Percentiles rank a stretch among this genome's conserved stretches.
Conservation (phyloP, 2,797 vertebrate species). For the Anabacerthia variegaticeps region DNA sequence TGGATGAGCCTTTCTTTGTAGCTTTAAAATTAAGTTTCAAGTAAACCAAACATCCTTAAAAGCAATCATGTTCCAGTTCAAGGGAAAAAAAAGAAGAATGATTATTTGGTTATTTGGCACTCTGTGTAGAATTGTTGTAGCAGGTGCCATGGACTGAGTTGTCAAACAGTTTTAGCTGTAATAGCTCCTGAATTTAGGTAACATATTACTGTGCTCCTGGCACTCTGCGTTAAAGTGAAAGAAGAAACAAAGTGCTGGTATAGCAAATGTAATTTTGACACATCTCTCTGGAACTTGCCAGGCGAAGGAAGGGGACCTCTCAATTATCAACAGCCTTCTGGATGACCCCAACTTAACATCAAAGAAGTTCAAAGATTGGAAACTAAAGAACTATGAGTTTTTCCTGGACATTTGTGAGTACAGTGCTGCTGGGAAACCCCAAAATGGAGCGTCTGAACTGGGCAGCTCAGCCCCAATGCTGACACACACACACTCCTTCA, state of each 20-base stretch:
- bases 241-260: neutral
- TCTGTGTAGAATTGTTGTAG: neutral
- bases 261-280: neutral
- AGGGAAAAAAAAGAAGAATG: neutral
- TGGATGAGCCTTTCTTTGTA: neutral
- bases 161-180: neutral
- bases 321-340: conserved; percentile 83
- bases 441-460: conserved; percentile 84
- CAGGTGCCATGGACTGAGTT: neutral
- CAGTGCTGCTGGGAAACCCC: conserved; percentile 77
- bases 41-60: neutral
- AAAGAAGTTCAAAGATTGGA: conserved; percentile 90
- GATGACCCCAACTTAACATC: conserved; percentile 85
- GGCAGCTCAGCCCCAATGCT: conserved; percentile 81
- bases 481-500: conserved; percentile 90
- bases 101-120: neutral
- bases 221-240: neutral
- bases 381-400: conserved; percentile 88
- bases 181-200: neutral
- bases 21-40: neutral
- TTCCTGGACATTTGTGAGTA: conserved; percentile 91
- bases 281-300: conserved; percentile 60
- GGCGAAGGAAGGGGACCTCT: conserved; percentile 88
- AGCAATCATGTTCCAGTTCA: neutral
- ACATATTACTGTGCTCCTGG: neutral